phyloP scores from a whole-genome alignment of 2,797 vertebrate genomes.

The Anguilla obscura region DNA sequence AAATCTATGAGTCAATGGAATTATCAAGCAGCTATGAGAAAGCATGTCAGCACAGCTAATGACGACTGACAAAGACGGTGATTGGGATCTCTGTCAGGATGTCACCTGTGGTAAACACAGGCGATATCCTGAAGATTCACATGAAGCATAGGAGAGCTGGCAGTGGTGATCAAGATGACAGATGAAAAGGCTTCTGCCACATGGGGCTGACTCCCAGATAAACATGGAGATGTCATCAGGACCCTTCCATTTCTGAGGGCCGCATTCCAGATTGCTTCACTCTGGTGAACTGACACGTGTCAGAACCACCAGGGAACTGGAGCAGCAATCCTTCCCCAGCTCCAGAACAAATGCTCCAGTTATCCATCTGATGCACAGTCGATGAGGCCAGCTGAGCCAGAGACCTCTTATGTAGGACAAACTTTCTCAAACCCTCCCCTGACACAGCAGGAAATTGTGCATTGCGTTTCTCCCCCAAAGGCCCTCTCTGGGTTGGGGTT shows the following conservation, averaged over 20 bases:
- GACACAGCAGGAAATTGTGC: background rate
- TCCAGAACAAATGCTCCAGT: background rate
- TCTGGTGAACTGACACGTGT: background rate
- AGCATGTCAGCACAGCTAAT: background rate
- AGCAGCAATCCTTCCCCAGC: background rate
- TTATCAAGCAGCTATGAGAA: background rate
- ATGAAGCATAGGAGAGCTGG: background rate
- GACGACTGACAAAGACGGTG: background rate
- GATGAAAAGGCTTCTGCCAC: background rate
- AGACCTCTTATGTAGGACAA: background rate
- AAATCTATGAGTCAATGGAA: background rate
- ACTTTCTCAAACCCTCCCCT: background rate
- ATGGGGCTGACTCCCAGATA: background rate
- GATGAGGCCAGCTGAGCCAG: background rate
- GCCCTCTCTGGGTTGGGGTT: background rate
- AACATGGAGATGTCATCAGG: background rate
- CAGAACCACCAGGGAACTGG: background rate
- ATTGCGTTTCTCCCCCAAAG: background rate
- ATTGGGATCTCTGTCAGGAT: background rate
- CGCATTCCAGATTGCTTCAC: background rate
- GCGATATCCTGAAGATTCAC: background rate
- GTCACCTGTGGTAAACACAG: background rate
- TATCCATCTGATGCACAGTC: background rate
- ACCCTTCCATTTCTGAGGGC: background rate
- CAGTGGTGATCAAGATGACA: background rate